Percentiles rank a stretch among this genome's conserved stretches.
Conservation (phyloP, 2,888 invertebrate species). For the Ophion ellenae region DNA sequence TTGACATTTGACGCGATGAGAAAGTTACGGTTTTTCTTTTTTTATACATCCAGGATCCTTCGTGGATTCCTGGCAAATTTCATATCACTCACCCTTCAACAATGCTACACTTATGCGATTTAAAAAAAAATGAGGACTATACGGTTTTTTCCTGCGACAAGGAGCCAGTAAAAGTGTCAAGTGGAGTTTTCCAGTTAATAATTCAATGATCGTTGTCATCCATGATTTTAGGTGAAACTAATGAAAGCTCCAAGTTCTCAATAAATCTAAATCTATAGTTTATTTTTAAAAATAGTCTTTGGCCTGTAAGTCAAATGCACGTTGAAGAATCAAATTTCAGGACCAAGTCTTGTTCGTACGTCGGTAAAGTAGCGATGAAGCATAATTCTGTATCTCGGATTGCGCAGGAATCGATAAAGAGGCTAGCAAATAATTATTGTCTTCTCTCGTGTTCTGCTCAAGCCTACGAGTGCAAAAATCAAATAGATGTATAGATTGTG, state of each 20-base stretch:
- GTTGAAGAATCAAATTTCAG: neutral
- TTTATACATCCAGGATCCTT: neutral
- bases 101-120: neutral
- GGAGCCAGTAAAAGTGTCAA: too few relatives aligned
- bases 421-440: neutral
- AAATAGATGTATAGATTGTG: neutral
- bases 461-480: neutral
- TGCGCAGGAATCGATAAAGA: slow-evolving; percentile 17
- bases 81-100: neutral
- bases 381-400: neutral
- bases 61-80: neutral
- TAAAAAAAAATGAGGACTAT: neutral
- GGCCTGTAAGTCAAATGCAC: neutral
- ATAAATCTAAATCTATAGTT: too few relatives aligned
- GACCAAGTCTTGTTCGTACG: neutral
- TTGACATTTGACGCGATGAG: neutral
- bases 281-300: neutral
- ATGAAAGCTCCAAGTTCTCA: too few relatives aligned
- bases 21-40: neutral
- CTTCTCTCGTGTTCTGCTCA: neutral
- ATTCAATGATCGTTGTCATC: too few relatives aligned
- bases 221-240: too few relatives aligned
- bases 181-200: too few relatives aligned
- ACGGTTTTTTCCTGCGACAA: too few relatives aligned
- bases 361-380: slow-evolving; percentile 4